These are phyloP conservation scores for Ooceraea biroi DNA, from an alignment of 1,140 invertebrate genomes.

Conservation along the genomic window DNA sequence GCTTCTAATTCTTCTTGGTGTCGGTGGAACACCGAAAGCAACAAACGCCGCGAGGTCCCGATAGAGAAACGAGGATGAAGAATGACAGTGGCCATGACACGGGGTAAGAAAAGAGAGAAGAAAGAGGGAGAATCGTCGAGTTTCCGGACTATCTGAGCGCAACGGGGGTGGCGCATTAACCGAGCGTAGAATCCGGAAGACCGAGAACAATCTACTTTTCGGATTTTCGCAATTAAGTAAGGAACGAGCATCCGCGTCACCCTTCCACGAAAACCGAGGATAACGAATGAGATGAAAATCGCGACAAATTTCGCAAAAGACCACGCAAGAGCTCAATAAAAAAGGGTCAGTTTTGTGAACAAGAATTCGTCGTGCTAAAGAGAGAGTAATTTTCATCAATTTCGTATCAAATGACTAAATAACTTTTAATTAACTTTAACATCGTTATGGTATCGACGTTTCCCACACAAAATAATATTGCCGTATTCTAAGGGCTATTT, in stretches of 20 bases:
- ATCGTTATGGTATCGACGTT: not conserved
- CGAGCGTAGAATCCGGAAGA: constrained; percentile 60
- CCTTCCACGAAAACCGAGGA: not conserved
- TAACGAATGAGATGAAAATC: not conserved
- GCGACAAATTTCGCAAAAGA: not conserved
- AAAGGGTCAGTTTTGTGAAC: not conserved
- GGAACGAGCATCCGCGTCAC: constrained; percentile 71
- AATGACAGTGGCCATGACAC: constrained; percentile 1
- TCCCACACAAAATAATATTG: not conserved
- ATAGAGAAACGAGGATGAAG: constrained; percentile 30
- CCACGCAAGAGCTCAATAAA: not conserved
- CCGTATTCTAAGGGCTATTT: constrained; percentile 16
- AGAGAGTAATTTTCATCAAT: not conserved
- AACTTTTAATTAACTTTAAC: not conserved
- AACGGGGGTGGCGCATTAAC: constrained; percentile 61
- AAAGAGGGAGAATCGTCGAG: constrained; percentile 35
- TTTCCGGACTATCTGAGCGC: constrained; percentile 7
- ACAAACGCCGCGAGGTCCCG: constrained; percentile 25
- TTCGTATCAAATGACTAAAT: not conserved
- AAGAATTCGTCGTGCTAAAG: not conserved
- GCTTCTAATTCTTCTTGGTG: constrained; percentile 62
- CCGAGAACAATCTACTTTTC: constrained; percentile 65
- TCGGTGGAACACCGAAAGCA: constrained; percentile 55
- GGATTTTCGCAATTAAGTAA: constrained; percentile 81
- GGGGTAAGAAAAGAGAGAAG: constrained; percentile 16